These are phyloP conservation scores for Agrilus planipennis DNA, from an alignment of 1,140 invertebrate species.

Conservation along the genomic window DNA sequence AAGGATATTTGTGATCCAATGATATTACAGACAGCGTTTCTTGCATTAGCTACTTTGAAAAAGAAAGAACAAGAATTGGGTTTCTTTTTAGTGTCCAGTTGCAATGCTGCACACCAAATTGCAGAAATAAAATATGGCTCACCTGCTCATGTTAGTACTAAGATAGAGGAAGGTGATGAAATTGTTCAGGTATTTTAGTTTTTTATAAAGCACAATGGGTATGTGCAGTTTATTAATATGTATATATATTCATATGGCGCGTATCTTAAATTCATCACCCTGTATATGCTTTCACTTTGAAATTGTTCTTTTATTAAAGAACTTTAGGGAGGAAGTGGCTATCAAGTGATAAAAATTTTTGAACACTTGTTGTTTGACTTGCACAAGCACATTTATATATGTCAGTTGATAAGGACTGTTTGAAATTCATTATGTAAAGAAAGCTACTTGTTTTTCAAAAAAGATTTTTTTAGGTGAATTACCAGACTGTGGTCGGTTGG, in stretches of 20 bases:
- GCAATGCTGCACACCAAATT: conserved; percentile 76
- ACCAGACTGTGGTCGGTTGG: conserved; percentile 87
- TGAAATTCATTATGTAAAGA: too few relatives aligned
- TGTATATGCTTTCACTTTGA: too few relatives aligned
- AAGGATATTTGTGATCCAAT: conserved; percentile 73
- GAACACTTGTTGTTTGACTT: too few relatives aligned
- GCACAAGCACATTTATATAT: too few relatives aligned
- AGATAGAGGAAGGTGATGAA: conserved; percentile 87
- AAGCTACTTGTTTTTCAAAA: too few relatives aligned
- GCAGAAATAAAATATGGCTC: conserved; percentile 76
- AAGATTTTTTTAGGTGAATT: conserved; percentile 61
- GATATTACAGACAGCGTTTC: conserved; percentile 73
- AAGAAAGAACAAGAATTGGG: conserved; percentile 70
- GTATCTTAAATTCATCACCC: too few relatives aligned
- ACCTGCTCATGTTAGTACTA: conserved; percentile 72
- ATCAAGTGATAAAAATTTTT: too few relatives aligned
- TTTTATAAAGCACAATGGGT: conserved; percentile 6
- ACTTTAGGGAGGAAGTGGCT: too few relatives aligned
- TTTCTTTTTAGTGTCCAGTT: conserved; percentile 73
- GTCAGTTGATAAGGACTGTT: too few relatives aligned
- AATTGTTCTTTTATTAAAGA: too few relatives aligned
- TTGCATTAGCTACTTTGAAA: conserved; percentile 76
- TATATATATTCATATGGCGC: too few relatives aligned
- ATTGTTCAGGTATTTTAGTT: conserved; percentile 61
- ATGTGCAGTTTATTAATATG: too few relatives aligned